Conservation (phyloP, 2,797 vertebrate genomes). For the Okamejei kenojei region DNA sequence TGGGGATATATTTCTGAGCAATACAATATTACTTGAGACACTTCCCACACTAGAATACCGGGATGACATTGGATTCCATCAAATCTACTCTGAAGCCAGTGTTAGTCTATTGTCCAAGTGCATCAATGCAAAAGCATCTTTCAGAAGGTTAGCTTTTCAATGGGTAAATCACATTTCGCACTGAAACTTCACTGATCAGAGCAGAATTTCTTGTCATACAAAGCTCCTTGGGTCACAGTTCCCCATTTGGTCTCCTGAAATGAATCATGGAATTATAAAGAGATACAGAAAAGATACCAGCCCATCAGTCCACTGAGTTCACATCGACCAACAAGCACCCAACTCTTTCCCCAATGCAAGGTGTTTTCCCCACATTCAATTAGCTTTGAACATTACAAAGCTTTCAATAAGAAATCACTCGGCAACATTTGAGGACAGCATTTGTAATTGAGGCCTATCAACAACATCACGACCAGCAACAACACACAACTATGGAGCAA, state of each 20-base stretch:
- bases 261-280: too few species aligned
- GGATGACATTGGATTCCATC: neutral
- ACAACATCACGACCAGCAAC: neutral
- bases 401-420: neutral
- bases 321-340: too few species aligned
- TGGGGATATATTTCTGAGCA: neutral
- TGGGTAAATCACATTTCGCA: neutral
- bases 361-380: too few species aligned
- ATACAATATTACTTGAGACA: neutral
- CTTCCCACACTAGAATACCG: neutral
- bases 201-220: neutral
- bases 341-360: too few species aligned
- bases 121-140: neutral
- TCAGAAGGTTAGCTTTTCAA: neutral
- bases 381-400: neutral
- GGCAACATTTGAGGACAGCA: neutral
- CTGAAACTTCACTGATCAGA: neutral
- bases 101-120: neutral
- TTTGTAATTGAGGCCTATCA: neutral
- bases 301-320: too few species aligned
- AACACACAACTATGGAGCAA: neutral
- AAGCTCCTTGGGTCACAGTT: neutral
- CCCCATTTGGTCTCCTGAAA: neutral
- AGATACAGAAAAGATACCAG: too few species aligned
- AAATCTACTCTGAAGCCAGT: neutral